Percentiles rank a stretch among this genome's conserved stretches.
phyloP scores from a whole-genome alignment of 2,888 invertebrate genomes.

The Limnephilus marmoratus region DNA sequence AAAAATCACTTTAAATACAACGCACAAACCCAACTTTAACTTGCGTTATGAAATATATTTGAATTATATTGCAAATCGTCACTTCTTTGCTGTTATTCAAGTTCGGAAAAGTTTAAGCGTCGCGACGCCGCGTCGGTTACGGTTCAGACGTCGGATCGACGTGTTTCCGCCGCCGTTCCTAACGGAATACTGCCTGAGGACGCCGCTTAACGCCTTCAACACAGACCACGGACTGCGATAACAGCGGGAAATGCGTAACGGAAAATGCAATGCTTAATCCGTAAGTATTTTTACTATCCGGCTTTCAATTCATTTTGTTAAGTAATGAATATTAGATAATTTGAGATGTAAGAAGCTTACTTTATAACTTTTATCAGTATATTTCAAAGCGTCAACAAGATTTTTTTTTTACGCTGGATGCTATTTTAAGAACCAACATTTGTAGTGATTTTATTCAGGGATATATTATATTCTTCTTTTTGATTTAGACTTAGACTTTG shows the following conservation, averaged over 20 bases:
- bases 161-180: constrained; percentile 20
- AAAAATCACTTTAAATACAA: no score
- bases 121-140: background rate
- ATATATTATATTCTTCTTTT: no score
- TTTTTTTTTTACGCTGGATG: no score
- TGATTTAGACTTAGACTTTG: no score
- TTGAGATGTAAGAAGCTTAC: background rate
- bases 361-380: background rate
- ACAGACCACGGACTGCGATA: background rate
- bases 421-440: no score
- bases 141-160: background rate
- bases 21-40: background rate
- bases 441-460: no score
- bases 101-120: background rate
- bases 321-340: background rate
- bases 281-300: background rate
- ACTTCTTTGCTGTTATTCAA: background rate
- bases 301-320: background rate
- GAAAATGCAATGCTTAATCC: background rate
- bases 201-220: background rate
- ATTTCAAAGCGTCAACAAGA: no score
- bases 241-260: background rate
- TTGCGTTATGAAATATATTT: background rate
- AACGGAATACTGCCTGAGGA: constrained; percentile 23
- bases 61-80: background rate